Conservation (phyloP, 2,113 vertebrate genomes). For the Sapajus apella region DNA sequence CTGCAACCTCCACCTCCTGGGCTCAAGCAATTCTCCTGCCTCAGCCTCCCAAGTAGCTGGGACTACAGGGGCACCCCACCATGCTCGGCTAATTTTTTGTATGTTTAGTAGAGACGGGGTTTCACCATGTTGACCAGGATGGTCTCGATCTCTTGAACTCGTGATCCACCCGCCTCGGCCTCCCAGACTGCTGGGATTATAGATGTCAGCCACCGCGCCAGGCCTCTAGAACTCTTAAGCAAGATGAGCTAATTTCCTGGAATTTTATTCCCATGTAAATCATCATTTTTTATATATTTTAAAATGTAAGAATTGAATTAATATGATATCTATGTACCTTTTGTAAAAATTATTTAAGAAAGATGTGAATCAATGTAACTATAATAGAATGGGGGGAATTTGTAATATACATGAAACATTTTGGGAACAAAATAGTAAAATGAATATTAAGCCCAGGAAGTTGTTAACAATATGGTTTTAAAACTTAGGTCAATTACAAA, state of each 20-base stretch:
- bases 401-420: not conserved
- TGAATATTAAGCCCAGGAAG: not conserved
- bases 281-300: not conserved
- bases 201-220: too few relatives aligned
- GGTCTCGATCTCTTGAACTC: too few relatives aligned
- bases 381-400: not conserved
- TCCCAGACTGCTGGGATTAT: too few relatives aligned
- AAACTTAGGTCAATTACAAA: not conserved
- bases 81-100: too few relatives aligned
- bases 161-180: too few relatives aligned
- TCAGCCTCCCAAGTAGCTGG: too few relatives aligned
- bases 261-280: not conserved
- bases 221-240: not conserved
- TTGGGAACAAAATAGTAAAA: conserved; percentile 19
- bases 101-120: too few relatives aligned
- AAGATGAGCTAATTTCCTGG: not conserved
- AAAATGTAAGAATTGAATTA: not conserved
- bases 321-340: not conserved
- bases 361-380: not conserved
- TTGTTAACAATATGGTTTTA: not conserved
- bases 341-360: conserved; percentile 18
- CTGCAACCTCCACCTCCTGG: too few relatives aligned
- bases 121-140: too few relatives aligned
- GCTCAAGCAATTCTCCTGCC: too few relatives aligned
- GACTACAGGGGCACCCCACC: too few relatives aligned